These are phyloP conservation scores for Melolontha melolontha DNA, from an alignment of 2,888 invertebrate genomes.

Conservation along the genomic window DNA sequence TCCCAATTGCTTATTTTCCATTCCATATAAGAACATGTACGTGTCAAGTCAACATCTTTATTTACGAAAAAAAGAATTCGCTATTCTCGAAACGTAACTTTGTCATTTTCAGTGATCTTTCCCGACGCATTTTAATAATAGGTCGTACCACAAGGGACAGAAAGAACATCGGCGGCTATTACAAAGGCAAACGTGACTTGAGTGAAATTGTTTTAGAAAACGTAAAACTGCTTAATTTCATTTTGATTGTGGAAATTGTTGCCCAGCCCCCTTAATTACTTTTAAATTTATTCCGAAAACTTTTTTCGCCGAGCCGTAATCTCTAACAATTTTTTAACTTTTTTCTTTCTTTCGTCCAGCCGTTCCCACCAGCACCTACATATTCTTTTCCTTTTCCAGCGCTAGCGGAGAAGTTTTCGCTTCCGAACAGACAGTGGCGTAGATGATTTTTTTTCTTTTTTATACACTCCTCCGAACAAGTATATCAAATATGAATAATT, in stretches of 20 bases:
- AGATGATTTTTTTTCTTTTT: neutral
- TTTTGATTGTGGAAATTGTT: slow-evolving; percentile 58
- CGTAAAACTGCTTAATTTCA: slow-evolving; percentile 56
- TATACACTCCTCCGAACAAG: neutral
- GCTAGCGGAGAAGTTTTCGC: neutral
- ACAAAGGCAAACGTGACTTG: slow-evolving; percentile 53
- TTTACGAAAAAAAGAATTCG: neutral
- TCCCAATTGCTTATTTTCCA: too few species aligned
- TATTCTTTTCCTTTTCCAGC: slow-evolving; percentile 8
- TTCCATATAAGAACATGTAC: too few species aligned
- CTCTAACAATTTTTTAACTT: slow-evolving; percentile 10
- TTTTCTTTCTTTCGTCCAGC: slow-evolving; percentile 3
- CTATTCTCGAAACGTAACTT: slow-evolving; percentile 29
- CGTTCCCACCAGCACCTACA: neutral
- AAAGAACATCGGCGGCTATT: slow-evolving; percentile 43
- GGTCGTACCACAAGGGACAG: slow-evolving; percentile 36
- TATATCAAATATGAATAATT: slow-evolving; percentile 25
- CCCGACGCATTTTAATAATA: slow-evolving; percentile 56
- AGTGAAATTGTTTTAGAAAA: slow-evolving; percentile 56
- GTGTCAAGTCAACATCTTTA: too few species aligned
- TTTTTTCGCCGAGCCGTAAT: slow-evolving; percentile 40
- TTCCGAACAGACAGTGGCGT: slow-evolving; percentile 4
- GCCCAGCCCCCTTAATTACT: slow-evolving; percentile 50
- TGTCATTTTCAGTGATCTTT: slow-evolving; percentile 52
- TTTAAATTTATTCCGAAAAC: slow-evolving; percentile 52